Percentiles rank a stretch among this genome's conserved stretches.
phyloP scores from a whole-genome alignment of 1,140 invertebrate genomes.

The Lucilia sericata region DNA sequence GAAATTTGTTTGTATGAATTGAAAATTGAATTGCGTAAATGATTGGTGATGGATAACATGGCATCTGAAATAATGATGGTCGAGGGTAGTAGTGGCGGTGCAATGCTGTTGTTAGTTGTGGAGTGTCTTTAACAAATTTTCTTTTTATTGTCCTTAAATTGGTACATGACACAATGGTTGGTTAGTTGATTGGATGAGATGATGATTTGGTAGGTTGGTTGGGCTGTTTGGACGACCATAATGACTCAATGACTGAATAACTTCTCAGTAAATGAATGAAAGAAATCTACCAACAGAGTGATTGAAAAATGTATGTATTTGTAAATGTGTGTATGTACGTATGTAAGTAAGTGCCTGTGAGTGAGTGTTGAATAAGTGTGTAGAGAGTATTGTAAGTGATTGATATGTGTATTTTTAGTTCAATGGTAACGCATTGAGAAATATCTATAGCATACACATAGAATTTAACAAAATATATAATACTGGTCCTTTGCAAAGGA shows the following conservation, averaged over 20 bases:
- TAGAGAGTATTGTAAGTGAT: background rate
- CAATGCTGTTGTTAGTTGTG: background rate
- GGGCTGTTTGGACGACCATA: background rate
- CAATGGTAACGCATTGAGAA: background rate
- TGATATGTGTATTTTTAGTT: conserved; percentile 2
- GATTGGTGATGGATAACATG: conserved; percentile 28
- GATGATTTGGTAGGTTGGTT: background rate
- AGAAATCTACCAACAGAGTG: background rate
- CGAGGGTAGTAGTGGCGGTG: background rate
- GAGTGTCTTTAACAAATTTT: conserved; percentile 26
- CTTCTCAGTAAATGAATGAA: background rate
- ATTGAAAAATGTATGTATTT: background rate
- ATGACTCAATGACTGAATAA: background rate
- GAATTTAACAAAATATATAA: background rate
- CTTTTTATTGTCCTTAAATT: conserved; percentile 24
- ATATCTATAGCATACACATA: background rate
- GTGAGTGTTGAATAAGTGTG: background rate
- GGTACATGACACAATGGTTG: conserved; percentile 8
- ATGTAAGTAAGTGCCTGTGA: background rate
- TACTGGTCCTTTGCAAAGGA: background rate
- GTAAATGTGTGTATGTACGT: no score
- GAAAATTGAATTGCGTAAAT: conserved; percentile 29
- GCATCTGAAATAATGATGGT: background rate
- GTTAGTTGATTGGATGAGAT: background rate
- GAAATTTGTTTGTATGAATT: conserved; percentile 10